Base-by-base conservation (phyloP, 2,888 invertebrate species). In the Mantis religiosa region DNA sequence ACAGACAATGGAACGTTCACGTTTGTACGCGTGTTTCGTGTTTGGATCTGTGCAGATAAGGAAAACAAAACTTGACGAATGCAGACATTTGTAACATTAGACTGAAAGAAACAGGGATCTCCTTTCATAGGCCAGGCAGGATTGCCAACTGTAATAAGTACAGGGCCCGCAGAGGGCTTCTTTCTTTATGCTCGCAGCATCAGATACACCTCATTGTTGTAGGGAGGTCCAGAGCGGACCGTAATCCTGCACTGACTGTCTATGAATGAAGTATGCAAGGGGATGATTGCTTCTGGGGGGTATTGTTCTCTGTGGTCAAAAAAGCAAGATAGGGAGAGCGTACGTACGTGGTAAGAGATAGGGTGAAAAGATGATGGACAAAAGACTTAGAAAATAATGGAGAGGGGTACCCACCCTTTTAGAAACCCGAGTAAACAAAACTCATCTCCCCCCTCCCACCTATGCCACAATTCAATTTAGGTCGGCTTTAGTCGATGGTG, bases 341-440 rank as follows among this genome's bases (percentile, higher is more conserved):
- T 54, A 54, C 20, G 54, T 15, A 6, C 20, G 54, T 71, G n/a
- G 82, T 28, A 28, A 30, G 81, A 20, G 71, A 81, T 81, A 81
- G 87, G 41, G 87, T 87, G 87, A 87, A 87, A 87, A 87, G 87
- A 87, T 87, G 87, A 87, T 87, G 87, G 87, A 87, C 87, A 87
- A 87, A 87, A 87, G 87, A 87, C 87, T 87, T 87, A 87, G 82
- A 87, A 87, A 87, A 87, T 87, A 87, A 87, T 87, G 87, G 87
- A 82, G 87, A 30, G 12, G 82, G 34, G 30, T 82, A 71, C 54
- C 54, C 54, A 27, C 87, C 87, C 87, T 87, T 86, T 87, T 82
- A 87, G 87, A 87, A 87, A 87, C 87, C 82, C 41, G 87, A 87
- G 87, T 87, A 87, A 87, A 87, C 87, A 87, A 54, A 14, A 34